These are phyloP conservation scores for Rissa tridactyla DNA, from an alignment of 2,113 vertebrate species.

Conservation along the genomic window DNA sequence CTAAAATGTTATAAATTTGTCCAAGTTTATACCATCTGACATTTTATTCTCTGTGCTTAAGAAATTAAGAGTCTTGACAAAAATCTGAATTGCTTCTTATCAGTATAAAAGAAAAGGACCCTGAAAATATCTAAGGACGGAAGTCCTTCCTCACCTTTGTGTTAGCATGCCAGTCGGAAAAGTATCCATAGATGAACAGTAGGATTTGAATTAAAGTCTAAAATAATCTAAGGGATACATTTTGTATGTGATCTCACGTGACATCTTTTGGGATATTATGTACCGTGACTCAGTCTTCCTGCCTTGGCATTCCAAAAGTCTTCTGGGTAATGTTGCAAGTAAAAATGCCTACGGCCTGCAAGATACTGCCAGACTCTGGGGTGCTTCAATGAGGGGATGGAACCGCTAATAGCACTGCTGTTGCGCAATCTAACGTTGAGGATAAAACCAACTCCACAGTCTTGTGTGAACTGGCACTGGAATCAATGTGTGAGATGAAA, in stretches of 20 bases:
- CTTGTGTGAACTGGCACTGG: not conserved
- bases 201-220: not conserved
- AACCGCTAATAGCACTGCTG: not conserved
- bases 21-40: not conserved
- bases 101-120: not conserved
- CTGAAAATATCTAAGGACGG: not conserved
- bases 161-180: not conserved
- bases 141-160: not conserved
- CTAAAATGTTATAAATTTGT: not conserved
- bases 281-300: not conserved
- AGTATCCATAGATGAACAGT: not conserved
- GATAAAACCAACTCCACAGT: not conserved
- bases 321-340: not conserved
- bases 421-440: not conserved
- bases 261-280: not conserved
- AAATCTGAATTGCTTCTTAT: not conserved
- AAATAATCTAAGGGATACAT: not conserved
- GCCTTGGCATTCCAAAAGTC: not conserved
- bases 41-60: not conserved
- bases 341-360: slow-evolving; percentile 27
- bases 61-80: not conserved
- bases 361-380: not conserved
- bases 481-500: not conserved
- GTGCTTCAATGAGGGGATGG: not conserved
- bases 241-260: not conserved